Percentiles rank a stretch among this genome's conserved stretches.
Conservation (phyloP, 2,797 vertebrate genomes). For the Chaetophractus vellerosus region DNA sequence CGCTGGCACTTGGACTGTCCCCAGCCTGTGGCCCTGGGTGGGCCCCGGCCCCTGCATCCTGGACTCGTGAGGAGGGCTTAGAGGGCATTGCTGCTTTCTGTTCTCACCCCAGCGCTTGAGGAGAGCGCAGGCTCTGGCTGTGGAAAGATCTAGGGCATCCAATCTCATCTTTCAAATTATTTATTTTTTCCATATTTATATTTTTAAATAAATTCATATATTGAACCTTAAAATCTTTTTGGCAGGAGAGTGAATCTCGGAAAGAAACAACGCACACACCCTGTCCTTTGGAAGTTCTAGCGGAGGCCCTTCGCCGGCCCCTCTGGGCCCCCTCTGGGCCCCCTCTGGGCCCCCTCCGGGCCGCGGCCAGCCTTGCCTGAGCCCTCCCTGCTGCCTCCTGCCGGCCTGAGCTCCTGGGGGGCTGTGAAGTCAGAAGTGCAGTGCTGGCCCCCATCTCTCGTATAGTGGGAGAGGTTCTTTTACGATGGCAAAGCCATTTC, state of each 20-base stretch:
- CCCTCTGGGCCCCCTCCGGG: no score
- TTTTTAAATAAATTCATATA: conserved; percentile 83
- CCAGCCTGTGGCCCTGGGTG: neutral
- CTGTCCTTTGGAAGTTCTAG: no score
- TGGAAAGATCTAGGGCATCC: conserved; percentile 49
- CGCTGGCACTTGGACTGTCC: rapidly evolving
- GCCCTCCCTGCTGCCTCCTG: no score
- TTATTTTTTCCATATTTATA: conserved; percentile 87
- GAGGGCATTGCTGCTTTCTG: no score
- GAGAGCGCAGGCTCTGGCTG: conserved; percentile 44
- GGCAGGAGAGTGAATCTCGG: neutral
- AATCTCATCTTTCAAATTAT: conserved; percentile 81
- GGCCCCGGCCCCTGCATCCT: no score
- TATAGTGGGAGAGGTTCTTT: no score
- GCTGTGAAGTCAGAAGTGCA: neutral
- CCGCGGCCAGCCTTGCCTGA: no score
- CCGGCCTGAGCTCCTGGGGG: no score
- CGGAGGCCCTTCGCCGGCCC: no score
- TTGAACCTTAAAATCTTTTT: neutral
- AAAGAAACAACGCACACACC: no score
- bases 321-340: no score
- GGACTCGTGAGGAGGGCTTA: neutral
- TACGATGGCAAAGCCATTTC: rapidly evolving
- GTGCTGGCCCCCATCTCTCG: no score
- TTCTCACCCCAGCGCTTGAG: neutral